phyloP scores from a whole-genome alignment of 30 jellyfish, hydroid and myxozoan species.

The Cassiopea xamachana region DNA sequence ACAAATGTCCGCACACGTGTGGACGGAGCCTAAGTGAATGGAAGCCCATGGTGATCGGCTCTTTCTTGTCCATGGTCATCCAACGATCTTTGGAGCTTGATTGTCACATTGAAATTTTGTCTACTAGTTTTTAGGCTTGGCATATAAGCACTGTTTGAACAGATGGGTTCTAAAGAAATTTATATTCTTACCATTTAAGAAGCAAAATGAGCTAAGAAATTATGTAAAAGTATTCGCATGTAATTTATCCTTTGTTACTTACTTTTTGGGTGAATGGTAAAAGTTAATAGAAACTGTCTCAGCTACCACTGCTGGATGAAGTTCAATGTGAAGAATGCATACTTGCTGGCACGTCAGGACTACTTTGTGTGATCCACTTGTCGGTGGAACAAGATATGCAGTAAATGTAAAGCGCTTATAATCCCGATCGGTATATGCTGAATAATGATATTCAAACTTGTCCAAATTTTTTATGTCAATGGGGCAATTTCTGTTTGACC shows the following conservation, averaged over 20 bases:
- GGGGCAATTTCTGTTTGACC: background rate
- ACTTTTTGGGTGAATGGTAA: background rate
- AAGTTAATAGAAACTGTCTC: background rate
- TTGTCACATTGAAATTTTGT: too few species aligned
- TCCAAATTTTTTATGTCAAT: background rate
- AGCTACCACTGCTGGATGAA: background rate
- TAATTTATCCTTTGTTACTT: background rate
- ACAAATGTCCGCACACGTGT: too few species aligned
- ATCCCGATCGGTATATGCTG: background rate
- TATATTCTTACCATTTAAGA: background rate
- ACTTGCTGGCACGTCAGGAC: background rate
- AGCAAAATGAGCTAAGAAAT: background rate
- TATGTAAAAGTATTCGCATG: background rate
- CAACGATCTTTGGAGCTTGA: too few species aligned
- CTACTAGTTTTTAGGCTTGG: too few species aligned
- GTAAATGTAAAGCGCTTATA: background rate
- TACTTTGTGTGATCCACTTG: conserved; percentile 21
- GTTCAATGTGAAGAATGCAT: conserved; percentile 18
- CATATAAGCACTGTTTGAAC: too few species aligned
- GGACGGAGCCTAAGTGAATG: too few species aligned
- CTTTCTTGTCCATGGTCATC: too few species aligned
- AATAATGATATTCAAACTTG: background rate
- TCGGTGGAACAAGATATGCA: conserved; percentile 15
- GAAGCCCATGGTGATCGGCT: too few species aligned
- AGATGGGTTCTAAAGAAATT: too few species aligned